Conservation (phyloP, 1,140 invertebrate genomes). For the Drosophila chauvacae region DNA sequence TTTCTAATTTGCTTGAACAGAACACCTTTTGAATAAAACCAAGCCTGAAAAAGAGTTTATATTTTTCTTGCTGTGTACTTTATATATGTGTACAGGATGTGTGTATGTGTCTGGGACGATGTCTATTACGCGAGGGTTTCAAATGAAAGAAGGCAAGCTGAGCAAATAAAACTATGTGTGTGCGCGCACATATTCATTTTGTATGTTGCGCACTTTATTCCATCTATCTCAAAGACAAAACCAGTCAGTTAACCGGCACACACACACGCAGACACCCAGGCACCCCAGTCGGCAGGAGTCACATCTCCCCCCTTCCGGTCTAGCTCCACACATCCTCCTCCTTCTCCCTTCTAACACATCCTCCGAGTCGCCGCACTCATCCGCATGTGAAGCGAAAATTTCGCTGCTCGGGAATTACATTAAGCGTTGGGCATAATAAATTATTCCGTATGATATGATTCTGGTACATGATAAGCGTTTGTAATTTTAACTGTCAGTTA, state of each 20-base stretch:
- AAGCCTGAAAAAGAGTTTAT: background rate
- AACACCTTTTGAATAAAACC: background rate
- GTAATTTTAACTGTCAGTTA: slow-evolving; percentile 84
- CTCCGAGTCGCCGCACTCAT: slow-evolving; percentile 5
- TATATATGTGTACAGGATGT: slow-evolving; percentile 1
- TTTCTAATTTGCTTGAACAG: background rate
- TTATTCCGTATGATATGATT: slow-evolving; percentile 84
- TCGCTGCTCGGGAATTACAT: slow-evolving; percentile 78
- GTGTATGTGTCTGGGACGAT: slow-evolving; percentile 16
- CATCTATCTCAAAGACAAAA: slow-evolving; percentile 79
- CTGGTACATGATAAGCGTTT: slow-evolving; percentile 83
- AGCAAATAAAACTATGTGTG: slow-evolving; percentile 76
- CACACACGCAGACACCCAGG: slow-evolving; percentile 3
- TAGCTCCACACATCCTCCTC: slow-evolving; percentile 1
- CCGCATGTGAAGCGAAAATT: slow-evolving; percentile 55
- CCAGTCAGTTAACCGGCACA: slow-evolving; percentile 58
- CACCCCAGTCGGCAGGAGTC: slow-evolving; percentile 4
- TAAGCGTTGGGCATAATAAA: slow-evolving; percentile 82
- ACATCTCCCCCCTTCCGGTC: background rate
- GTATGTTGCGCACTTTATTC: slow-evolving; percentile 79
- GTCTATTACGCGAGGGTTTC: slow-evolving; percentile 70
- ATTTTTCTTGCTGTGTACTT: background rate
- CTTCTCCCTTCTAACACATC: slow-evolving; percentile 6
- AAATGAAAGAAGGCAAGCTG: slow-evolving; percentile 74
- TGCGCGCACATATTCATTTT: slow-evolving; percentile 66